Base-by-base conservation (phyloP, 2,113 vertebrate species). In the Seriola aureovittata region DNA sequence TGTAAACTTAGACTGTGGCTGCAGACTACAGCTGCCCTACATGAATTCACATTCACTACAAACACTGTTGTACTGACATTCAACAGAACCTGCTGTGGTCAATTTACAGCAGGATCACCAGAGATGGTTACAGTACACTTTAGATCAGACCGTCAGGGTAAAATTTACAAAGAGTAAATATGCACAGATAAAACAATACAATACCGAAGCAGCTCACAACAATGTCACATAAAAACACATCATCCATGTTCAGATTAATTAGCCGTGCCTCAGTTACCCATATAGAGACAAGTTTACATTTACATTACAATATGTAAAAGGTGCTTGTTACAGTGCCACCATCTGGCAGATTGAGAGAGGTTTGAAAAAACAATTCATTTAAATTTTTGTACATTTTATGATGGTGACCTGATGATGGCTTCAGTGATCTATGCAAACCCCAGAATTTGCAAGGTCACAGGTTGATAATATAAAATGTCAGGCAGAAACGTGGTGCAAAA, bases 171-270 rank as follows among this genome's bases (percentile, higher is more conserved):
- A 57, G 19, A 62, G 34, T 57, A 23, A 50, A 23, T 23, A 44
- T 5, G 46, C 17, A 19, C 0, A 0, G 1, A 80, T 16, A 17
- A 34, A 44, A 23, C 12, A 40, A 71, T 8, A 38, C 44, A 58
- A 72, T 59, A 59, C 40, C 38, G 74, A 70, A 38, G 40, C n/a
- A 38, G 32, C 29, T 7, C 23, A 54, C 16, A 59, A 63, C 17
- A 75, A 52, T 23, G 54, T 71, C 67, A 23, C 8, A 59, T 32
- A 40, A 42, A 81, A 63, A 68, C 59, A 75, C 80, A 58, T n/a
- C 66, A 71, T 8, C 8, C 44, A 36, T 55, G 68, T 72, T 38
- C 25, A 9, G 6, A 57, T 44, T 3, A 17, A 62, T 70, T 54
- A 78, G 17, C n/a, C 46, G 5, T 32, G 9, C 5, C 40, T 38